Conservation (phyloP, 2,797 vertebrate species). For the Dermochelys coriacea region DNA sequence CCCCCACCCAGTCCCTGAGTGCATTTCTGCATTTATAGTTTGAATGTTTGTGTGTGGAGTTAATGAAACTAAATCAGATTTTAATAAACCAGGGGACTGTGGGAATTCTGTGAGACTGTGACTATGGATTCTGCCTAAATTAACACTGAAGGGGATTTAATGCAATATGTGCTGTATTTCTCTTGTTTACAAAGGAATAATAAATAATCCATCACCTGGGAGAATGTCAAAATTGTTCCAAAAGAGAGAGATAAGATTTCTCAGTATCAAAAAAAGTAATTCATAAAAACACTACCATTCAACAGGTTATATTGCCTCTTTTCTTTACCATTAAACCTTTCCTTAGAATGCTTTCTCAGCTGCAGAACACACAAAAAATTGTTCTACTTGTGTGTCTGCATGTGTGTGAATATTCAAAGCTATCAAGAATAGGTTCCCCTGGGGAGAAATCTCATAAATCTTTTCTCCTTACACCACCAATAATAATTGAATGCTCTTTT, state of each 20-base stretch:
- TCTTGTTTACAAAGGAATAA: constrained; percentile 4
- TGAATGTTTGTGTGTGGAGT: neutral
- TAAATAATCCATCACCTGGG: neutral
- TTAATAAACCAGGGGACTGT: constrained; percentile 44
- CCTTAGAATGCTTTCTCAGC: neutral
- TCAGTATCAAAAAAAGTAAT: neutral
- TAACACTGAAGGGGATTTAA: neutral
- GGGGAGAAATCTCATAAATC: neutral
- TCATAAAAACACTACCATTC: neutral
- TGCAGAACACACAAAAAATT: neutral
- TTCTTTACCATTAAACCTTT: neutral
- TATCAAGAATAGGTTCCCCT: neutral
- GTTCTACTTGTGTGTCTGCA: neutral
- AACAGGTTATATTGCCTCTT: neutral
- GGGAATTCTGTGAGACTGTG: constrained; percentile 7
- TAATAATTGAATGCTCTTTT: neutral
- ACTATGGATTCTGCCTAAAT: neutral
- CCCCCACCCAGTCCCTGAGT: neutral
- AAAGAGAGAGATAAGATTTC: neutral
- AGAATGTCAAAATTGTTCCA: constrained; percentile 12
- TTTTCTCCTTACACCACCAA: neutral
- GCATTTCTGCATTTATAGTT: neutral
- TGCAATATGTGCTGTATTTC: neutral
- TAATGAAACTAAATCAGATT: constrained; percentile 26
- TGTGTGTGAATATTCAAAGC: neutral